A percentile compares a stretch with the other conserved stretches of the same genome.
phyloP scores from a whole-genome alignment of 2,888 invertebrate species.

The Microctonus aethiopoides region DNA sequence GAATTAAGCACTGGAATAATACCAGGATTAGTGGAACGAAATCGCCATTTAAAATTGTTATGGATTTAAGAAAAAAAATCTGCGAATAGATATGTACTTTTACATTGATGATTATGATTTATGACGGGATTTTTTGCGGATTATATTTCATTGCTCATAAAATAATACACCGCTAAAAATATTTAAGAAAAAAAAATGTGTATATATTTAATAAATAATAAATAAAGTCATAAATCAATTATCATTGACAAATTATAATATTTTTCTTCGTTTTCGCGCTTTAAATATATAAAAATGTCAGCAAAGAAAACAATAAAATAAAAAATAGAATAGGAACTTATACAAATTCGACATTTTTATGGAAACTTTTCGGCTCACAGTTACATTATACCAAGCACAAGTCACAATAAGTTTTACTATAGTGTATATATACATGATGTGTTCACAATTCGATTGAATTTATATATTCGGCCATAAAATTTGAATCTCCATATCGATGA shows the following conservation, averaged over 20 bases:
- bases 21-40: constrained; percentile 20
- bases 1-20: constrained; percentile 21
- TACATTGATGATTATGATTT: constrained; percentile 8
- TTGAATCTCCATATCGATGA: constrained; percentile 10
- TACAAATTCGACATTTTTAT: neutral
- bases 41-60: constrained; percentile 24
- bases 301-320: neutral
- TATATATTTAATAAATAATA: too few species aligned
- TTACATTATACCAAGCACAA: neutral
- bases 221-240: neutral
- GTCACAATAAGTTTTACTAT: neutral
- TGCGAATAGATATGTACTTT: neutral
- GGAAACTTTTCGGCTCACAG: neutral
- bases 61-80: constrained; percentile 12
- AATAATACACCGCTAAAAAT: neutral
- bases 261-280: too few species aligned
- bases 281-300: too few species aligned
- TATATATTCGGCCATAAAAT: neutral
- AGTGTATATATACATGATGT: neutral
- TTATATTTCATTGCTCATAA: neutral
- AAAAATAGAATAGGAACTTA: neutral
- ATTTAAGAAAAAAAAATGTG: neutral
- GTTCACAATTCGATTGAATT: neutral
- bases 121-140: neutral
- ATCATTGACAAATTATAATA: neutral